Conservation (phyloP, 2,797 vertebrate species). For the Hippopotamyrus pictus region DNA sequence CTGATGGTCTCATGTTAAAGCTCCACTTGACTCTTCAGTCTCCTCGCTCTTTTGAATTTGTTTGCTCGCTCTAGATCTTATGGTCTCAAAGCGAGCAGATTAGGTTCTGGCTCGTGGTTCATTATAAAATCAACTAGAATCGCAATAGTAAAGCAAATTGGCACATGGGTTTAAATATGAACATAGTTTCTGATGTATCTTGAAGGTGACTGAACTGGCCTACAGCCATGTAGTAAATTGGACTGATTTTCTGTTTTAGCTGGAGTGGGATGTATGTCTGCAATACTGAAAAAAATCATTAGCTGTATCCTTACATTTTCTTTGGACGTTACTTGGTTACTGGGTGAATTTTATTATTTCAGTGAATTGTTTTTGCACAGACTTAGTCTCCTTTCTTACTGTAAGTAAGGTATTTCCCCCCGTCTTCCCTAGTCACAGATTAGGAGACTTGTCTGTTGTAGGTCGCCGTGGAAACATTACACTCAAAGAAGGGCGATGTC, state of each 20-base stretch:
- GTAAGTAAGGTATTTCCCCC: background rate
- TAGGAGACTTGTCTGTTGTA: background rate
- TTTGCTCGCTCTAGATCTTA: conserved; percentile 53
- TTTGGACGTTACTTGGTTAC: background rate
- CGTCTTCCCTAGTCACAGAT: background rate
- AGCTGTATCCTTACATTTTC: background rate
- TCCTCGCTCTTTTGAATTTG: conserved; percentile 31
- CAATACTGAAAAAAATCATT: background rate
- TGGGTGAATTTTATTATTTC: background rate
- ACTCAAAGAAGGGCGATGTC: background rate
- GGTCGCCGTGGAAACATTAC: background rate
- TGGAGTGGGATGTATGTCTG: background rate
- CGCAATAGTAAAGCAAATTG: background rate
- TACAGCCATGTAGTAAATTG: background rate
- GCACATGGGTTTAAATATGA: background rate
- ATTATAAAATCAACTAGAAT: conserved; percentile 23
- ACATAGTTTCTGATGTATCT: conserved; percentile 13
- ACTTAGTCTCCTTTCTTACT: background rate
- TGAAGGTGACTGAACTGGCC: conserved; percentile 15
- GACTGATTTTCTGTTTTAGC: background rate
- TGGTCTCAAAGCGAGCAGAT: conserved; percentile 45
- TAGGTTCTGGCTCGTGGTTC: conserved; percentile 58
- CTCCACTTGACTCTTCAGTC: background rate
- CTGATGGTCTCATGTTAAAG: background rate
- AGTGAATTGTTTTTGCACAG: background rate